Conservation (phyloP, 2,113 vertebrate genomes). For the Rynchops niger region DNA sequence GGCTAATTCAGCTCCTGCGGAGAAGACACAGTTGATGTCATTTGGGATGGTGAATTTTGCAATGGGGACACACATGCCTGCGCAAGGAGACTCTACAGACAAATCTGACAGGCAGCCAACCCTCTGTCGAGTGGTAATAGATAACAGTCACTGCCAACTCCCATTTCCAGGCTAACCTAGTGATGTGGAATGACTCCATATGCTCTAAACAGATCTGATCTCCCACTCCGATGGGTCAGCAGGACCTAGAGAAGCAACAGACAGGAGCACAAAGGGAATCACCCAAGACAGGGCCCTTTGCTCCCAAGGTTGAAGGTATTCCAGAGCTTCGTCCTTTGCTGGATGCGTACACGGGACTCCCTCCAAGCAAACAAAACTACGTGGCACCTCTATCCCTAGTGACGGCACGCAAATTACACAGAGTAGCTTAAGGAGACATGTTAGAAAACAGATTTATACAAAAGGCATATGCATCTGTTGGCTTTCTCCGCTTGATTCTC, state of each 20-base stretch:
- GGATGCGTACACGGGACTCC: background rate
- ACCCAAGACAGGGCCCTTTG: background rate
- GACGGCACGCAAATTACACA: background rate
- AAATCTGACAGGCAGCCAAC: constrained; percentile 55
- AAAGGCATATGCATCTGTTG: background rate
- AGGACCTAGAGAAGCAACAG: background rate
- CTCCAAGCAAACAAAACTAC: background rate
- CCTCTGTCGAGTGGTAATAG: constrained; percentile 49
- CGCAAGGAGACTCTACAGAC: constrained; percentile 37
- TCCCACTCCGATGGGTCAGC: background rate
- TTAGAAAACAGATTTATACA: background rate
- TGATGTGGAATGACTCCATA: constrained; percentile 63
- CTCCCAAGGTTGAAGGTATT: background rate
- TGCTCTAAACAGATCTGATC: constrained; percentile 17
- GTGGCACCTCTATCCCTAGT: background rate
- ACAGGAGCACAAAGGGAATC: background rate
- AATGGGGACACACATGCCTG: constrained; percentile 23
- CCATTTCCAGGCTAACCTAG: constrained; percentile 57
- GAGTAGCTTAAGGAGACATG: background rate
- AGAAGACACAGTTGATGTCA: constrained; percentile 36
- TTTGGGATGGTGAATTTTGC: constrained; percentile 33
- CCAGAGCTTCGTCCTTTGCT: background rate
- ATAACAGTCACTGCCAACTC: constrained; percentile 51
- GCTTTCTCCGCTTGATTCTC: background rate
- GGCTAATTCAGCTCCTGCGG: background rate